These are phyloP conservation scores for Dipodomys merriami DNA, from an alignment of 2,113 vertebrate species.

Conservation along the genomic window DNA sequence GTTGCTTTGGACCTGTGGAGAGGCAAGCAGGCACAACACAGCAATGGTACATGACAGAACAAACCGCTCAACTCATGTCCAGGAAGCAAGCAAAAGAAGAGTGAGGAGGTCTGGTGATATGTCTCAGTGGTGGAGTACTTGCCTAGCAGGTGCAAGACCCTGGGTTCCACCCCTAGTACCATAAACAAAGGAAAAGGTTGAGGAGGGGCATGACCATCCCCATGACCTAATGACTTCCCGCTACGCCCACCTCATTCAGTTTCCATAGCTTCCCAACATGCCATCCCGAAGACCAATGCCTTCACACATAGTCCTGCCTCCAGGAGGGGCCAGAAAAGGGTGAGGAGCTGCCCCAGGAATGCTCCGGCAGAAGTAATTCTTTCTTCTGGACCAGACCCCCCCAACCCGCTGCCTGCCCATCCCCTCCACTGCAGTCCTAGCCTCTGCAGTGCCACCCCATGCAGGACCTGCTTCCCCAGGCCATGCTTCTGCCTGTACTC, in stretches of 20 bases:
- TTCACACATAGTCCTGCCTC: not conserved
- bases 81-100: not conserved
- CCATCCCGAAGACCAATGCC: not conserved
- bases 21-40: not conserved
- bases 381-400: not conserved
- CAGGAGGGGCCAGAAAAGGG: too few species aligned
- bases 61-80: not conserved
- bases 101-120: not conserved
- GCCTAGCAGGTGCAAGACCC: too few species aligned
- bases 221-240: not conserved
- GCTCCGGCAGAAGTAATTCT: not conserved
- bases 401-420: rapidly evolving
- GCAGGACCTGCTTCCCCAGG: not conserved
- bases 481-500: not conserved
- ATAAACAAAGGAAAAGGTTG: too few species aligned
- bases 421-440: not conserved
- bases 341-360: not conserved
- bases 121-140: too few species aligned
- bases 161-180: too few species aligned
- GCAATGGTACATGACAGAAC: not conserved
- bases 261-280: not conserved
- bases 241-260: not conserved
- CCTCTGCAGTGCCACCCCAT: not conserved
- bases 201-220: too few species aligned
- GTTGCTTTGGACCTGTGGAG: not conserved